Conservation (phyloP, 2,113 vertebrate genomes). For the Zosterops pallidus region DNA sequence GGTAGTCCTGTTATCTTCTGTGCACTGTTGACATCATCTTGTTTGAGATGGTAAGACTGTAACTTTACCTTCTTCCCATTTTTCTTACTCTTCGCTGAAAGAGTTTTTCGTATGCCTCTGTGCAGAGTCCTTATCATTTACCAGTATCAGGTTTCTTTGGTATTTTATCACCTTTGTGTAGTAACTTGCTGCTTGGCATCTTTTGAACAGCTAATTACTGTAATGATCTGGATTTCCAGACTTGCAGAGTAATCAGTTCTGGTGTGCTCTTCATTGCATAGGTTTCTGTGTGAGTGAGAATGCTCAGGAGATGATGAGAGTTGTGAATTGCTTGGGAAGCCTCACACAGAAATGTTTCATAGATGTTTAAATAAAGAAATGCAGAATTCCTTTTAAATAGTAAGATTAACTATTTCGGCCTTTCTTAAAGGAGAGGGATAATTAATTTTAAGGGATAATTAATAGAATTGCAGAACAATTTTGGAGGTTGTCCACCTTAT, state of each 20-base stretch:
- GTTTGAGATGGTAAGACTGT: neutral
- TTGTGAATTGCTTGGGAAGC: neutral
- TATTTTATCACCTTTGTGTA: neutral
- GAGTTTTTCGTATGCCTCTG: neutral
- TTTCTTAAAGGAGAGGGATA: neutral
- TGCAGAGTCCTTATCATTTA: neutral
- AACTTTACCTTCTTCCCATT: neutral
- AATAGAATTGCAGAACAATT: neutral
- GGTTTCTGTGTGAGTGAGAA: neutral
- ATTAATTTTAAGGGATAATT: neutral
- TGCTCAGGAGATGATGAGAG: neutral
- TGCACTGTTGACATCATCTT: neutral
- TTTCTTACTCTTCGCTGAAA: neutral
- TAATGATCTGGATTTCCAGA: neutral
- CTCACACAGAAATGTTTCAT: neutral
- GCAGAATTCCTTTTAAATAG: neutral
- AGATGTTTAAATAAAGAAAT: neutral
- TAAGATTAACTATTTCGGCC: neutral
- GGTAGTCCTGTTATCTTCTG: neutral
- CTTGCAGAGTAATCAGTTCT: neutral
- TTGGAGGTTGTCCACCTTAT: neutral
- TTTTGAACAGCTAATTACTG: neutral
- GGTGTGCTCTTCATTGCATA: rapidly evolving
- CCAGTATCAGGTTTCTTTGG: neutral
- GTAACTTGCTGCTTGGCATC: neutral